phyloP scores from a whole-genome alignment of 37 sponge, comb jelly and placozoan species.

The Aplysina aerophoba region DNA sequence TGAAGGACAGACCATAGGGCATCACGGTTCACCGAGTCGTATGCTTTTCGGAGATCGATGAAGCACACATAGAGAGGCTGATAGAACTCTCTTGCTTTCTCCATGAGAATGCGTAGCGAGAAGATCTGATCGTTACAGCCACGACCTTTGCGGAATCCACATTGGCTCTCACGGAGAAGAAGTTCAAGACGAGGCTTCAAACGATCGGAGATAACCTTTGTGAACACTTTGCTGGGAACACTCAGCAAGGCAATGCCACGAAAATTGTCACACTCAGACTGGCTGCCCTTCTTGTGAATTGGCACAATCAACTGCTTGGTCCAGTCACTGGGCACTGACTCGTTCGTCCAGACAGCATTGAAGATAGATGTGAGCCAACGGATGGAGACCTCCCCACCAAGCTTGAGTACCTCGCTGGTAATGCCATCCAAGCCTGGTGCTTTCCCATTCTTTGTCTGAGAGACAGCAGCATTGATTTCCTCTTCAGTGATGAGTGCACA shows the following conservation, averaged over 20 bases:
- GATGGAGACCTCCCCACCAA: conserved; percentile 16
- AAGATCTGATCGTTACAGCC: conserved; percentile 40
- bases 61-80: neutral
- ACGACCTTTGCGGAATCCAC: conserved; percentile 33
- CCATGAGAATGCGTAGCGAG: conserved; percentile 10
- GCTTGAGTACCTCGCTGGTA: conserved; percentile 7
- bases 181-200: conserved; percentile 2
- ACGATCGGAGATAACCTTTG: conserved; percentile 17
- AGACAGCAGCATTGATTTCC: neutral
- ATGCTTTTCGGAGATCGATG: conserved; percentile 19
- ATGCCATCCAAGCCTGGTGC: conserved; percentile 23
- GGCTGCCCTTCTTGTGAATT: conserved; percentile 28
- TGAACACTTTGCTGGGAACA: conserved; percentile 34
- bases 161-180: conserved; percentile 29
- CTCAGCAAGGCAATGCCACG: conserved; percentile 19
- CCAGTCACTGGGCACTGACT: conserved; percentile 9
- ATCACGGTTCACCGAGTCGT: conserved; percentile 11
- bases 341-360: neutral
- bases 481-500: neutral
- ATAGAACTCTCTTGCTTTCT: conserved; percentile 12
- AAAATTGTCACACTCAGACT: conserved; percentile 10
- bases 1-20: conserved; percentile 9
- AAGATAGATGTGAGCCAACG: conserved; percentile 10
- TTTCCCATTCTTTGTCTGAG: neutral
- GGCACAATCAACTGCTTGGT: conserved; percentile 3